Conservation (phyloP, 1,140 invertebrate species). For the Paracyclopina nana region DNA sequence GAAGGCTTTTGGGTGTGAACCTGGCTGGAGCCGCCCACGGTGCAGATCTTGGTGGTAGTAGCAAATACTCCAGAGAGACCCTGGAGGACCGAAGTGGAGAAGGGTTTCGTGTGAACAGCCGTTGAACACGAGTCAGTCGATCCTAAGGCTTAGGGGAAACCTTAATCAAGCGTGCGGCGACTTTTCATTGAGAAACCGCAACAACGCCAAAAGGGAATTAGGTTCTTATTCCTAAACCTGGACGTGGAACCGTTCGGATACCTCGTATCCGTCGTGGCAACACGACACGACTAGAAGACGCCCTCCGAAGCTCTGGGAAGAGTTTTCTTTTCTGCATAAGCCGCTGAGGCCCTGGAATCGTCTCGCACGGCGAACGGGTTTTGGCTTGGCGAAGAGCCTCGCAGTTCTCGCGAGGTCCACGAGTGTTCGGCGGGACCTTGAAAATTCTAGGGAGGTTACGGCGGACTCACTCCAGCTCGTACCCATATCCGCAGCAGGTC, state of each 20-base stretch:
- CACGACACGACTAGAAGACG: conserved; percentile 44
- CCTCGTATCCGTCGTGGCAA: conserved; percentile 39
- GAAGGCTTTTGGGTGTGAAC: conserved; percentile 36
- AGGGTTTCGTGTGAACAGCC: conserved; percentile 68
- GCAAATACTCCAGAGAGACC: conserved; percentile 60
- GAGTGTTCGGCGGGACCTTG: conserved; percentile 40
- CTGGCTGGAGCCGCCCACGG: conserved; percentile 52
- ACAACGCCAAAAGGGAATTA: conserved; percentile 40
- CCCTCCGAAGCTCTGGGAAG: conserved; percentile 46
- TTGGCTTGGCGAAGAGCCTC: conserved; percentile 13
- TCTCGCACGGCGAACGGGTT: conserved; percentile 14
- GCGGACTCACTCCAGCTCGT: conserved; percentile 39
- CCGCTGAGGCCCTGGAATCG: conserved; percentile 48
- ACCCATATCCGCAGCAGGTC: conserved; percentile 65
- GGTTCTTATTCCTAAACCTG: conserved; percentile 50
- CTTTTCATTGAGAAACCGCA: neutral
- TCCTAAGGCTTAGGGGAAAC: conserved; percentile 33
- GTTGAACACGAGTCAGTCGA: conserved; percentile 72
- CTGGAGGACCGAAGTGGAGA: conserved; percentile 70
- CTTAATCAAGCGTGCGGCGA: conserved; percentile 17
- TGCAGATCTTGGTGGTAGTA: conserved; percentile 71
- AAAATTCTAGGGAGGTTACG: conserved; percentile 50
- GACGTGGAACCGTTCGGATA: conserved; percentile 44
- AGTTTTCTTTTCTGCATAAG: conserved; percentile 54
- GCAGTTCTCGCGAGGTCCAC: no score